A percentile compares a stretch with the other conserved stretches of the same genome.
These are phyloP conservation scores for Cantharis nigra DNA, from an alignment of 2,888 invertebrate genomes.

Conservation along the genomic window DNA sequence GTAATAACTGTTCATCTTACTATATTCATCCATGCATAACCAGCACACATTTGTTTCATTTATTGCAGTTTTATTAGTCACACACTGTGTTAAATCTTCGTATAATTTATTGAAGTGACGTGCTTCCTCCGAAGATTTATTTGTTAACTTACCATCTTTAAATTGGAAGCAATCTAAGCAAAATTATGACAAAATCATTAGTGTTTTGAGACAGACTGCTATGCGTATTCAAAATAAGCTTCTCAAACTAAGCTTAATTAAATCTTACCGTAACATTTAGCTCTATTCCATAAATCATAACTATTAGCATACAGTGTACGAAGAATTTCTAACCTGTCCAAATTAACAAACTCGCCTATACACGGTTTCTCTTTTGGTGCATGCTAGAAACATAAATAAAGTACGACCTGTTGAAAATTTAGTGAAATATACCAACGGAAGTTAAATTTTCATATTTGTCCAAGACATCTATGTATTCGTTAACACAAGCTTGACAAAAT, in stretches of 20 bases:
- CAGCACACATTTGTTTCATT: slow-evolving; percentile 57
- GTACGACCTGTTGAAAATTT: background rate
- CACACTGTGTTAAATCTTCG: slow-evolving; percentile 56
- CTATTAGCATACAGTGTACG: slow-evolving; percentile 62
- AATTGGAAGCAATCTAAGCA: slow-evolving; percentile 64
- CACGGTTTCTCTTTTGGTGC: slow-evolving; percentile 61
- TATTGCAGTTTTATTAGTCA: slow-evolving; percentile 46
- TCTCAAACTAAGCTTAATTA: background rate
- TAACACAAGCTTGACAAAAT: slow-evolving; percentile 64
- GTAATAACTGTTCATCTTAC: slow-evolving; percentile 62
- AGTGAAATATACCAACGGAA: slow-evolving; percentile 1
- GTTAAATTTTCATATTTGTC: slow-evolving; percentile 60
- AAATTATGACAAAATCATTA: slow-evolving; percentile 4
- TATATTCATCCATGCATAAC: slow-evolving; percentile 61
- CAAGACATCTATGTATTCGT: slow-evolving; percentile 59
- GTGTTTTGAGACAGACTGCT: background rate
- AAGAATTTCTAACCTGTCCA: slow-evolving; percentile 67
- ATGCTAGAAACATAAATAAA: slow-evolving; percentile 36
- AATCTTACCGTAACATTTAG: slow-evolving; percentile 65
- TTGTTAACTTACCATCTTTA: slow-evolving; percentile 53
- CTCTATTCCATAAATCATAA: slow-evolving; percentile 63
- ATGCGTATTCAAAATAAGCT: too few species aligned
- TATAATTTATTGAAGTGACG: slow-evolving; percentile 15
- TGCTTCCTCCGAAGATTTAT: slow-evolving; percentile 58
- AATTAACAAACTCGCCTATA: slow-evolving; percentile 62